Percentiles rank a stretch among this genome's conserved stretches.
These are phyloP conservation scores for Dinomys branickii DNA, from an alignment of 2,113 vertebrate genomes.

Conservation along the genomic window DNA sequence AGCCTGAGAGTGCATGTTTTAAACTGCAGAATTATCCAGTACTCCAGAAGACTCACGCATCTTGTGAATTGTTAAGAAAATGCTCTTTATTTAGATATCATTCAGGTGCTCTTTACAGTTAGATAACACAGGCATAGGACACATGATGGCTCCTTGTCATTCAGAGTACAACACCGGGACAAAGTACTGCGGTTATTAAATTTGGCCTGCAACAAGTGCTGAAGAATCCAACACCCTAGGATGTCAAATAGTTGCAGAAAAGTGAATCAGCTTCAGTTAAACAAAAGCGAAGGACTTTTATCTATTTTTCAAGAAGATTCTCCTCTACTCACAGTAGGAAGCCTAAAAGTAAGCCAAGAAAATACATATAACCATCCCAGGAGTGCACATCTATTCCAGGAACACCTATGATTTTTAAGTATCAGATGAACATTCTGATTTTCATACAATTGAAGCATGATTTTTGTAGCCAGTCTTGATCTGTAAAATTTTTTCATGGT, in stretches of 20 bases:
- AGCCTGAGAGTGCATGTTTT: not conserved
- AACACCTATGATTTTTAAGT: not conserved
- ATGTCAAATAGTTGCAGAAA: slow-evolving; percentile 27
- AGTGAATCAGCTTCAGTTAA: slow-evolving; percentile 6
- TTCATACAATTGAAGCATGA: not conserved
- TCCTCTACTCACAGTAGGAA: not conserved
- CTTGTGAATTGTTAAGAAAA: slow-evolving; percentile 8
- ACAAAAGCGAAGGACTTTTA: not conserved
- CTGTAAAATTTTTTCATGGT: not conserved
- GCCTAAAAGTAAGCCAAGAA: not conserved
- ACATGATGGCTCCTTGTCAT: not conserved
- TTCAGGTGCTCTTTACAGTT: slow-evolving; percentile 5
- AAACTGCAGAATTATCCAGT: not conserved
- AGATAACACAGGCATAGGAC: not conserved
- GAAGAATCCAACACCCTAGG: not conserved
- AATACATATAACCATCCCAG: not conserved
- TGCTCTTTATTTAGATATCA: slow-evolving; percentile 17
- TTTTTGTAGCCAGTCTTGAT: not conserved
- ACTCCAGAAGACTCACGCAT: not conserved
- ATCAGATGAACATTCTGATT: not conserved
- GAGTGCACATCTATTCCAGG: not conserved
- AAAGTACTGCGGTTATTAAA: not conserved
- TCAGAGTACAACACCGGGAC: not conserved
- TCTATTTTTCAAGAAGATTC: not conserved
- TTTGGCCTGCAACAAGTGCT: not conserved